A percentile compares a stretch with the other conserved stretches of the same genome.
Evolutionary conservation across 2,888 invertebrate species (phyloP).

Genomic region (Pocota personata): DNA sequence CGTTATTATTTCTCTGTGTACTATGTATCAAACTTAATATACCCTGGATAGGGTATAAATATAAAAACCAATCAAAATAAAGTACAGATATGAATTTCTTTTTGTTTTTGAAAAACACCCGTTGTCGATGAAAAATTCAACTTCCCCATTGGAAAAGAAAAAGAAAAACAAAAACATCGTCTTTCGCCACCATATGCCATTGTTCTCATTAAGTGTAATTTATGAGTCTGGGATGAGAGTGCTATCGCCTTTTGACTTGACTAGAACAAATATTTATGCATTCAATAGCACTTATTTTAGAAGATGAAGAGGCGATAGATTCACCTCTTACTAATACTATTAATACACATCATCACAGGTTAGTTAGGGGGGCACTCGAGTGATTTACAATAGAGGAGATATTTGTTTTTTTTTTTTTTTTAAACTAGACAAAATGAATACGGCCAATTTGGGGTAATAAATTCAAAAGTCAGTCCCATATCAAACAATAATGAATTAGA

Average conservation of each 20-base stretch:
- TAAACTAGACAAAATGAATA: slow-evolving; percentile 4
- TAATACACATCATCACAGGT: slow-evolving; percentile 10
- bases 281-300: slow-evolving; percentile 13
- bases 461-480: not conserved
- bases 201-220: slow-evolving; percentile 58
- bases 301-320: slow-evolving; percentile 2
- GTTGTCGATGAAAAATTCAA: slow-evolving; percentile 17
- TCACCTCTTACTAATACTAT: slow-evolving; percentile 33
- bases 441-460: not conserved
- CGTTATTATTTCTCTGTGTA: no score
- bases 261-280: slow-evolving; percentile 50
- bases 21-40: no score
- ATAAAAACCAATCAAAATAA: not conserved
- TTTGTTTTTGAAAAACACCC: not conserved
- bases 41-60: no score
- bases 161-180: slow-evolving; percentile 26
- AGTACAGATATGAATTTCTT: not conserved
- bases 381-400: not conserved
- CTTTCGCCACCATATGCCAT: slow-evolving; percentile 39
- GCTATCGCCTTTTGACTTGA: slow-evolving; percentile 19
- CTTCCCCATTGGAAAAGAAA: not conserved
- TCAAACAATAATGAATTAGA: not conserved
- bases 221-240: slow-evolving; percentile 5
- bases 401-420: not conserved
- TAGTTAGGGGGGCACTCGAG: not conserved